A percentile compares a stretch with the other conserved stretches of the same genome.
Evolutionary conservation across 2,888 invertebrate genomes (phyloP).

Genomic region (Oxycera nigricornis): DNA sequence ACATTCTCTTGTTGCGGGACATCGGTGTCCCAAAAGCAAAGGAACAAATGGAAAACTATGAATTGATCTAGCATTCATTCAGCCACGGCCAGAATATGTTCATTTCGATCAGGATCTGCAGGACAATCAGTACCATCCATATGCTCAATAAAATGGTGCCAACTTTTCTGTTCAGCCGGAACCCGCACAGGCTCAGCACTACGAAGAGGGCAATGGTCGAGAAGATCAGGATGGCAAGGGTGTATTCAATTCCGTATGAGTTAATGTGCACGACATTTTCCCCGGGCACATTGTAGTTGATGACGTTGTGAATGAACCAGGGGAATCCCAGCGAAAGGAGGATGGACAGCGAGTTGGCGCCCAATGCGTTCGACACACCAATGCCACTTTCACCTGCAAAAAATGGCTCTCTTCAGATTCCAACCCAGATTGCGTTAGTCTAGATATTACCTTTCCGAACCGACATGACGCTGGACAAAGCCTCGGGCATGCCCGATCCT

Average conservation of each 20-base stretch:
- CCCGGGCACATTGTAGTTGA: slow-evolving; percentile 62
- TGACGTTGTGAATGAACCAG: slow-evolving; percentile 79
- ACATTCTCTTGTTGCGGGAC: slow-evolving; percentile 8
- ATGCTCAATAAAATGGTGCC: slow-evolving; percentile 72
- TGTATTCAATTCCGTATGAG: slow-evolving; percentile 82
- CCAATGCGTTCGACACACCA: slow-evolving; percentile 86
- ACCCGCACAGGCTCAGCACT: slow-evolving; percentile 73
- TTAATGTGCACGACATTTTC: slow-evolving; percentile 68
- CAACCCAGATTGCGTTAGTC: not conserved
- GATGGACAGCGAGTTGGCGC: slow-evolving; percentile 86
- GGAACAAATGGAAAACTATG: not conserved
- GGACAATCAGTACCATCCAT: slow-evolving; percentile 74
- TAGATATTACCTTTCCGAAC: slow-evolving; percentile 78
- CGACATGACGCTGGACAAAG: slow-evolving; percentile 82
- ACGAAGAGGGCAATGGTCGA: slow-evolving; percentile 76
- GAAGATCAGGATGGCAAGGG: slow-evolving; percentile 77
- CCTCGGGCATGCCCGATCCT: slow-evolving; percentile 87
- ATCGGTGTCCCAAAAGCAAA: not conserved
- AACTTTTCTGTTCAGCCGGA: slow-evolving; percentile 72
- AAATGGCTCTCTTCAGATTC: slow-evolving; percentile 40
- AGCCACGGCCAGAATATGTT: slow-evolving; percentile 68
- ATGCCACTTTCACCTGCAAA: slow-evolving; percentile 80
- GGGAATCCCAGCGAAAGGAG: slow-evolving; percentile 83
- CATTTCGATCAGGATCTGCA: slow-evolving; percentile 81
- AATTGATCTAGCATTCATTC: not conserved